Percentiles rank a stretch among this genome's conserved stretches.
phyloP scores from a whole-genome alignment of 2,113 vertebrate genomes.

The Pongo pygmaeus region DNA sequence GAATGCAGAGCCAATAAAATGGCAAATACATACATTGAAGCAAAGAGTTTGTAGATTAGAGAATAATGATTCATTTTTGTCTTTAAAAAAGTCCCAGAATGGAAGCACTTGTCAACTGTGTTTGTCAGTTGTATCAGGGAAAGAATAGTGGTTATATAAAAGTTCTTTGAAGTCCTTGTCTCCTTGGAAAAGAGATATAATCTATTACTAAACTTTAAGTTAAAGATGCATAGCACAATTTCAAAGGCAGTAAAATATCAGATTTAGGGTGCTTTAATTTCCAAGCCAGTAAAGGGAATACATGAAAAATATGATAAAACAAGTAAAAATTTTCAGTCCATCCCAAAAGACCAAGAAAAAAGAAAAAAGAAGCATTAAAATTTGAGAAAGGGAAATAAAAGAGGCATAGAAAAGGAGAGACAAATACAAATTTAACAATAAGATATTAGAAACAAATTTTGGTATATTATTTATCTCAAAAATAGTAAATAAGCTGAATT shows the following conservation, averaged over 20 bases:
- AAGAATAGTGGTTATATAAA: not conserved
- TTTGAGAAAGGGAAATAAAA: not conserved
- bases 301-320: not conserved
- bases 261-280: constrained; percentile 16
- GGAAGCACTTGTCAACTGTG: not conserved
- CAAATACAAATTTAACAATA: not conserved
- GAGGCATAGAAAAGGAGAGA: not conserved
- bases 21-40: not conserved
- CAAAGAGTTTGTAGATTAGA: not conserved
- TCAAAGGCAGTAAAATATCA: not conserved
- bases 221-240: not conserved
- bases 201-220: not conserved
- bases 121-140: not conserved
- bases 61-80: constrained; percentile 9
- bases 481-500: not conserved
- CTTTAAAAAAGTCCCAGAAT: not conserved
- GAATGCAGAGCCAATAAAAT: not conserved
- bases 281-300: not conserved
- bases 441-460: not conserved
- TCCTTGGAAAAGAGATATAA: constrained; percentile 12
- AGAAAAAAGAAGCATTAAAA: not conserved
- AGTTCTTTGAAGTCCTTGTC: not conserved
- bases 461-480: not conserved
- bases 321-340: not conserved
- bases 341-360: not conserved